Evolutionary conservation across 2,888 invertebrate species (phyloP).

Genomic region (Xestia xanthographa): DNA sequence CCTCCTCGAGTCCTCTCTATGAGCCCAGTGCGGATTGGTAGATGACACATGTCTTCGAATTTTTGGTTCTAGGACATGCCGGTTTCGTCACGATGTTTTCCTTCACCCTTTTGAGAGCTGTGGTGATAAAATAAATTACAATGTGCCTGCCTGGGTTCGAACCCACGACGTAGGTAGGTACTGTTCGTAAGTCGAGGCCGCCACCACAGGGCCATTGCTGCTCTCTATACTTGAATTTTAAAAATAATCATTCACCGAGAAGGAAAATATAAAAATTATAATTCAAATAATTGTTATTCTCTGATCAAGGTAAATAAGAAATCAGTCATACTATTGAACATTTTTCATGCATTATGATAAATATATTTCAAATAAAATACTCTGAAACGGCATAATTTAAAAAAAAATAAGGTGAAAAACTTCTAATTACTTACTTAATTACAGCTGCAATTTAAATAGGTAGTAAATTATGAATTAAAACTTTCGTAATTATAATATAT

Average conservation of each 20-base stretch:
- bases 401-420: background rate
- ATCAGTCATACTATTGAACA: constrained; percentile 32
- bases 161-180: no score
- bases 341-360: constrained; percentile 11
- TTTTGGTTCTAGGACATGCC: no score
- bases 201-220: no score
- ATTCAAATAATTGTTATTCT: background rate
- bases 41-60: no score
- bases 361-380: background rate
- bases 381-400: background rate
- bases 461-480: constrained; percentile 46
- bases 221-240: background rate
- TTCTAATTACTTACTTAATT: constrained; percentile 1
- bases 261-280: background rate
- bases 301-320: background rate
- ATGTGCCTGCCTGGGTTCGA: no score
- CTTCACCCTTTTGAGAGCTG: no score
- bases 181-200: no score
- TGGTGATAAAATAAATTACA: no score
- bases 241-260: background rate
- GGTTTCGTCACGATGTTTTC: no score
- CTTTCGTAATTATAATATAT: constrained; percentile 23
- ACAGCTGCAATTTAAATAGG: constrained; percentile 37
- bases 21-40: no score
- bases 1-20: no score